These are phyloP conservation scores for Conus canariensis DNA, from an alignment of 2,888 invertebrate genomes.

Conservation along the genomic window DNA sequence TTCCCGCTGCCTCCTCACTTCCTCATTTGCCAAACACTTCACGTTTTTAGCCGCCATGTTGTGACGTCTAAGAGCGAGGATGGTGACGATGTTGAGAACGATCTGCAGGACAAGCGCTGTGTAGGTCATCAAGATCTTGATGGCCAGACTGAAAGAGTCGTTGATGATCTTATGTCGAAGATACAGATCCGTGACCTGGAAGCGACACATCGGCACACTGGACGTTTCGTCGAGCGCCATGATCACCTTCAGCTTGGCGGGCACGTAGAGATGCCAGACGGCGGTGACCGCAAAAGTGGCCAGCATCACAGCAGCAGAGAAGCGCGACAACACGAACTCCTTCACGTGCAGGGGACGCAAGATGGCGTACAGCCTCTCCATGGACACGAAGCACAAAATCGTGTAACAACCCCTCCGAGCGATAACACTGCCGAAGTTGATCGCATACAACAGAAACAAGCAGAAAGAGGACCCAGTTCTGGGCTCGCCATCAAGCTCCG, in stretches of 20 bases:
- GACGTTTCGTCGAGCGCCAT: background rate
- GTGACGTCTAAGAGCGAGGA: conserved; percentile 19
- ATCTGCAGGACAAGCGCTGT: conserved; percentile 15
- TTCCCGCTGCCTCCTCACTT: conserved; percentile 22
- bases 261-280: conserved; percentile 6
- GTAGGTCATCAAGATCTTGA: conserved; percentile 28
- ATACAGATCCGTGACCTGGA: background rate
- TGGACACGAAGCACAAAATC: conserved; percentile 27
- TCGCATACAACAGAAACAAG: conserved; percentile 11
- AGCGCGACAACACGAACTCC: background rate
- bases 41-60: conserved; percentile 17
- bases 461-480: background rate
- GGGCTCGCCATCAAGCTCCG: background rate
- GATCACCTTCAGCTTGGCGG: background rate
- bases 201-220: background rate
- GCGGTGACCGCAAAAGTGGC: background rate
- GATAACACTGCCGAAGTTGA: conserved; percentile 20
- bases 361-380: conserved; percentile 34
- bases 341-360: conserved; percentile 32
- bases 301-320: background rate
- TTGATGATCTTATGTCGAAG: conserved; percentile 15
- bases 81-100: conserved; percentile 28
- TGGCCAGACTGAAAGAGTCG: conserved; percentile 20
- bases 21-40: background rate
- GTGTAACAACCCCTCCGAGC: conserved; percentile 7